phyloP scores from a whole-genome alignment of 2,888 invertebrate species.

The Drosophila yooni region DNA sequence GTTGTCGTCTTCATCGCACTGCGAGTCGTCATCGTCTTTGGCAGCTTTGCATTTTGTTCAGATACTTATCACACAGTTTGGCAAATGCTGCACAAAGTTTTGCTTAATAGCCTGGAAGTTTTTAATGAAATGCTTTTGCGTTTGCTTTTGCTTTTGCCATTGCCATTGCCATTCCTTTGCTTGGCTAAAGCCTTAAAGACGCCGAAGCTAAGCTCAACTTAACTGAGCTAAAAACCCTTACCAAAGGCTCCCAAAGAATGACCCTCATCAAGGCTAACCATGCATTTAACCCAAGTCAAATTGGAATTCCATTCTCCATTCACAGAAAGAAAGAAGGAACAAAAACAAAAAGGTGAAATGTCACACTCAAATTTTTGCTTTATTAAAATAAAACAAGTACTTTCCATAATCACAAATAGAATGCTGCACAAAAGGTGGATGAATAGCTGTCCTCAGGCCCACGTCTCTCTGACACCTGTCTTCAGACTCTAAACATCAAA shows the following conservation, averaged over 20 bases:
- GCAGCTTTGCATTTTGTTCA: slow-evolving; percentile 80
- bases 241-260: slow-evolving; percentile 35
- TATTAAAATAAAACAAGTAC: slow-evolving; percentile 72
- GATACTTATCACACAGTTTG: slow-evolving; percentile 81
- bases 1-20: slow-evolving; percentile 30
- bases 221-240: slow-evolving; percentile 15
- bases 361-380: slow-evolving; percentile 70
- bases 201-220: slow-evolving; percentile 24
- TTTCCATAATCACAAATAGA: slow-evolving; percentile 54
- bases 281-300: slow-evolving; percentile 41
- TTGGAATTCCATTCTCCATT: slow-evolving; percentile 35
- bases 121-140: slow-evolving; percentile 78
- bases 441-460: slow-evolving; percentile 15
- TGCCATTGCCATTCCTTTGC: slow-evolving; percentile 19
- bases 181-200: slow-evolving; percentile 30
- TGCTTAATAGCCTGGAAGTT: slow-evolving; percentile 81
- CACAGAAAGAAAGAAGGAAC: slow-evolving; percentile 7
- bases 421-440: slow-evolving; percentile 25
- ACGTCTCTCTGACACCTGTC: slow-evolving; percentile 64
- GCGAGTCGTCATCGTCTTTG: slow-evolving; percentile 56
- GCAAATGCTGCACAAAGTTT: slow-evolving; percentile 81
- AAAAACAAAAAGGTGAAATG: slow-evolving; percentile 68
- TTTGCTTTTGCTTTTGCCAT: slow-evolving; percentile 42
- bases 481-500: slow-evolving; percentile 10
- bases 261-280: slow-evolving; percentile 62